phyloP scores from a whole-genome alignment of 2,888 invertebrate species.

The Nowickia ferox region DNA sequence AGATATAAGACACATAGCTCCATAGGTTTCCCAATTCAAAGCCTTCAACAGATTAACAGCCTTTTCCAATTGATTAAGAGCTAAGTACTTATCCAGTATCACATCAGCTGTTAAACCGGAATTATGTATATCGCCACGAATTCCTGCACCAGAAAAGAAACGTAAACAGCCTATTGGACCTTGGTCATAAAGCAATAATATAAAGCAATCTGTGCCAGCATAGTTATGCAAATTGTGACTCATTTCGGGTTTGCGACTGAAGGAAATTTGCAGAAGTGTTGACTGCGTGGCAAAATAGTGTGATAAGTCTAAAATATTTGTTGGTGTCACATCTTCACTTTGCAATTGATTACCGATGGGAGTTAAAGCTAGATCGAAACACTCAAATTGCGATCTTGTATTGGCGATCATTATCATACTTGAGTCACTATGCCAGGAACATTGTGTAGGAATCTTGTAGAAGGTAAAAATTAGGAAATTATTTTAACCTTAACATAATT shows the following conservation, averaged over 20 bases:
- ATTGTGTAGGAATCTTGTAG: slow-evolving; percentile 86
- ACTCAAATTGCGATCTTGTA: slow-evolving; percentile 89
- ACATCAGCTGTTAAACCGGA: slow-evolving; percentile 85
- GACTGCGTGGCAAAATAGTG: slow-evolving; percentile 84
- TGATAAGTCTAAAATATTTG: slow-evolving; percentile 87
- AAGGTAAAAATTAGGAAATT: slow-evolving; percentile 10
- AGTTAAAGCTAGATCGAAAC: slow-evolving; percentile 89
- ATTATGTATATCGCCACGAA: slow-evolving; percentile 83
- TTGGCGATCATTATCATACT: slow-evolving; percentile 88
- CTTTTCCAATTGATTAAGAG: slow-evolving; percentile 86
- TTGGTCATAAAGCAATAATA: slow-evolving; percentile 86
- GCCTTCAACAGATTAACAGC: slow-evolving; percentile 87
- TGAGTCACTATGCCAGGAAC: slow-evolving; percentile 89
- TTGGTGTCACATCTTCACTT: slow-evolving; percentile 86
- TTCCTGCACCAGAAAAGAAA: slow-evolving; percentile 84
- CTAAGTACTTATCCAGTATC: slow-evolving; percentile 87
- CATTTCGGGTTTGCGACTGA: slow-evolving; percentile 85
- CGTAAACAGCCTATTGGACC: slow-evolving; percentile 86
- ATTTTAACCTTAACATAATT: no score
- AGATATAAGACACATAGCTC: slow-evolving; percentile 89
- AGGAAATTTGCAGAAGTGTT: slow-evolving; percentile 85
- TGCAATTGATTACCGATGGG: slow-evolving; percentile 87
- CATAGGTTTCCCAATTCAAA: slow-evolving; percentile 92
- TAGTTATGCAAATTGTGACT: slow-evolving; percentile 79
- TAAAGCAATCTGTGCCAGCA: slow-evolving; percentile 84